Evolutionary conservation across 1,140 invertebrate species (phyloP), one percentile per base, ranked within the genome.

Genomic region (Acromyrmex charruanus): DNA sequence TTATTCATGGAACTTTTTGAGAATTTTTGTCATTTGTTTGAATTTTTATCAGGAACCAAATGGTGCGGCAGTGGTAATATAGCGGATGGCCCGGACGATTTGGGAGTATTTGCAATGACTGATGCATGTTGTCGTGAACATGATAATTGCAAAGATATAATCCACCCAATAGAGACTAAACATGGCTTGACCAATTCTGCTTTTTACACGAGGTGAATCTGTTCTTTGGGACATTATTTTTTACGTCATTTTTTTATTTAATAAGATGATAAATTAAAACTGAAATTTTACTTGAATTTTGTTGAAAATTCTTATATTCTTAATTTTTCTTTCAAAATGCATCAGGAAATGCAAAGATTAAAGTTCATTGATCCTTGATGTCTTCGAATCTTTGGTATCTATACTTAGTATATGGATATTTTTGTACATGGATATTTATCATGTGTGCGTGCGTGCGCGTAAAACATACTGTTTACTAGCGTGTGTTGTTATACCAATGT

Each of bases 61-160:
- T 97, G 97, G 97, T 97, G 97, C 91, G 98, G 98, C 51, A 95
- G 96, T 3, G 98, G 98, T 2, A 97, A 98, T 92, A 95, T 96
- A 18, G 97, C 98, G 0, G 93, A 96, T 31, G 95, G 96, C 89
- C 97, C 96, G 88, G 94, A 97, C 39, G 97, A 98, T 91, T 94
- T 98, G 7, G 98, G 98, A 0, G 81, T 92, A 9, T 96, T 96
- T 51, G 91, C 92, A 14, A 96, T 97, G 63, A 96, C 97, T 0
- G 98, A 98, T 92, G 96, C 94, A 49, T 98, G 98, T 92, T 98
- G 98, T 93, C 95, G 98, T 1, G 96, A 95, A 0, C 98, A 98
- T 89, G 98, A 98, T 93, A 95, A 96, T 85, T 98, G 98, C 91
- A 92, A 95, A 2, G 97, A 97, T 69, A 93, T 96, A 51, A 97